Conservation (phyloP, 2,797 vertebrate species). For the Babyrousa celebensis region DNA sequence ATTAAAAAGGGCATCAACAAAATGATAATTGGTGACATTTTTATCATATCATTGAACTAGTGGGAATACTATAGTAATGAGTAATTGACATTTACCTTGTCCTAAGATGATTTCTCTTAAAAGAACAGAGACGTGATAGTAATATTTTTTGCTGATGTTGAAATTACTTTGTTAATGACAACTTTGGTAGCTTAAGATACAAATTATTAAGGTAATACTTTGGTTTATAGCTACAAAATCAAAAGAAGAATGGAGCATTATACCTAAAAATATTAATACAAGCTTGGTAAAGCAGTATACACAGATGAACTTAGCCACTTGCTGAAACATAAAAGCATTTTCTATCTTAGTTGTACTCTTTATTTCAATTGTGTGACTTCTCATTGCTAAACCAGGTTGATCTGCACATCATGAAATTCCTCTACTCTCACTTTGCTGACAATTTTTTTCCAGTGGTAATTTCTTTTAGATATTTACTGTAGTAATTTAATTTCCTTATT, state of each 20-base stretch:
- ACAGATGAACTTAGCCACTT: not conserved
- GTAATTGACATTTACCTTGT: slow-evolving; percentile 84
- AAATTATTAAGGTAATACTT: slow-evolving; percentile 21
- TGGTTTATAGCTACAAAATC: slow-evolving; percentile 18
- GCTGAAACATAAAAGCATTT: not conserved
- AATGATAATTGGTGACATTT: slow-evolving; percentile 81
- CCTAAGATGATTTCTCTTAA: slow-evolving; percentile 55
- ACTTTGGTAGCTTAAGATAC: not conserved
- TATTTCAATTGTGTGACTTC: not conserved
- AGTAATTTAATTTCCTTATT: not conserved
- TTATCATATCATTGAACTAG: slow-evolving; percentile 76
- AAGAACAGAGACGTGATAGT: slow-evolving; percentile 73
- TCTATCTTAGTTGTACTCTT: not conserved
- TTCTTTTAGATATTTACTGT: slow-evolving; percentile 15
- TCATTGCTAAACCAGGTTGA: not conserved
- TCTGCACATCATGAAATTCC: not conserved
- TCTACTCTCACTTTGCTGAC: not conserved
- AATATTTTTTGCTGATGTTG: slow-evolving; percentile 75
- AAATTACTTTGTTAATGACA: slow-evolving; percentile 59
- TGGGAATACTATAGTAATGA: slow-evolving; percentile 78
- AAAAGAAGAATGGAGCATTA: not conserved
- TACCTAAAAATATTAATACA: not conserved
- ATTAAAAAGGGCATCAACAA: slow-evolving; percentile 83
- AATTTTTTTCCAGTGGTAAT: not conserved
- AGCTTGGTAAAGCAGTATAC: not conserved